These are phyloP conservation scores for Clavelina lepadiformis DNA, from an alignment of 23 tunicate genomes.

Conservation along the genomic window DNA sequence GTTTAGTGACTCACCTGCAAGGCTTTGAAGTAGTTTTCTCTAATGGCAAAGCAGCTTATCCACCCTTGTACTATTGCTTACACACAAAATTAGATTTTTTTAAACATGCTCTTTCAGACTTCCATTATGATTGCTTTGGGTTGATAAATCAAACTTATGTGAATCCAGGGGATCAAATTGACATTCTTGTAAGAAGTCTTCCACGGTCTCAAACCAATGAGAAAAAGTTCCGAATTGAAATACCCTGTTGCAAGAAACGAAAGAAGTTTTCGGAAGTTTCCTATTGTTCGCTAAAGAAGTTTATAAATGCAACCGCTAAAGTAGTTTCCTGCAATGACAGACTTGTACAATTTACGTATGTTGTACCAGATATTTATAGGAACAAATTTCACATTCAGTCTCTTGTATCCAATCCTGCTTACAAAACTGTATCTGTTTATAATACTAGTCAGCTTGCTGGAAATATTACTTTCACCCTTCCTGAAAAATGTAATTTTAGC, in stretches of 20 bases:
- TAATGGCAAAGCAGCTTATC: no score
- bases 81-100: not conserved
- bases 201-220: not conserved
- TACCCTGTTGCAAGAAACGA: slow-evolving; percentile 1
- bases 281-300: not conserved
- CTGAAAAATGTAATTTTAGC: no score
- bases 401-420: no score
- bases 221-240: not conserved
- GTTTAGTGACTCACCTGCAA: not conserved
- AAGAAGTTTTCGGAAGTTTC: slow-evolving; percentile 7
- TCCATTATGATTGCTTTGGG: slow-evolving; percentile 17
- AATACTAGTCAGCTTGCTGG: no score
- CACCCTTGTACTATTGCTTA: slow-evolving; percentile 2
- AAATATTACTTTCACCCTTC: no score
- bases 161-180: not conserved
- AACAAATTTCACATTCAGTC: no score
- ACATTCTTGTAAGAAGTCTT: not conserved
- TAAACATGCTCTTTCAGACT: not conserved
- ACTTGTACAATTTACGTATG: not conserved
- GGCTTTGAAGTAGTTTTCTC: no score
- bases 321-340: no score
- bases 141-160: not conserved
- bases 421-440: no score
- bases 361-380: no score
- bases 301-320: no score